Evolutionary conservation across 2,888 invertebrate species (phyloP).

Genomic region (Temnothorax rugatulus): DNA sequence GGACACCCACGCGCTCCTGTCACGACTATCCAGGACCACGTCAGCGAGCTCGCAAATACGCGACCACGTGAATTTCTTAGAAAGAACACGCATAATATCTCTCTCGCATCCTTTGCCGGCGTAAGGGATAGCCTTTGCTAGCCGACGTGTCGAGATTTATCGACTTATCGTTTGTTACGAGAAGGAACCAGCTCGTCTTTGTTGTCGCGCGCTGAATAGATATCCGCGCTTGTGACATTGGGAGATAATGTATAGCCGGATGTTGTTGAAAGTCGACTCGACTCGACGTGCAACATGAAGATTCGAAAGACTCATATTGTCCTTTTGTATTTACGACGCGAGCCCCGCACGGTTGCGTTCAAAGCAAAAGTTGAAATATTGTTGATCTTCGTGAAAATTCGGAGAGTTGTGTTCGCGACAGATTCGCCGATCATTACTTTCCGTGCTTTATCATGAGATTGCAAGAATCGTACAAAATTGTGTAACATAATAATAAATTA

Average conservation of each 20-base stretch:
- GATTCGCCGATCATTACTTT: background rate
- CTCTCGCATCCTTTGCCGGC: conserved; percentile 45
- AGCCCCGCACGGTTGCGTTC: background rate
- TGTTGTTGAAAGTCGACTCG: conserved; percentile 25
- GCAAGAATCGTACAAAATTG: background rate
- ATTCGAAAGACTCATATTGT: conserved; percentile 6
- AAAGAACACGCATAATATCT: conserved; percentile 69
- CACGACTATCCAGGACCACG: conserved; percentile 40
- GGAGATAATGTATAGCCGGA: conserved; percentile 41
- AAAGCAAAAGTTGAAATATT: background rate
- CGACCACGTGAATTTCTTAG: conserved; percentile 68
- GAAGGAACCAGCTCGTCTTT: conserved; percentile 60
- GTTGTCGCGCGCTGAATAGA: conserved; percentile 44
- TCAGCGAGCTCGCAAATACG: conserved; percentile 39
- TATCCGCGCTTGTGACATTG: conserved; percentile 38
- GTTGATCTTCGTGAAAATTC: conserved; percentile 4
- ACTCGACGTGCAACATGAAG: conserved; percentile 10
- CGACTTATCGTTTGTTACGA: conserved; percentile 65
- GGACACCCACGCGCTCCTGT: conserved; percentile 70
- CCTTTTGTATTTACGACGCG: background rate
- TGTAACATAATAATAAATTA: background rate
- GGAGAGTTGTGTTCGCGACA: background rate
- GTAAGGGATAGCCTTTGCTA: conserved; percentile 62
- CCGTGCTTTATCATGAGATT: background rate
- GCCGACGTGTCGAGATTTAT: conserved; percentile 69